phyloP scores from a whole-genome alignment of 2,888 invertebrate genomes.

The Temnothorax ravouxi region DNA sequence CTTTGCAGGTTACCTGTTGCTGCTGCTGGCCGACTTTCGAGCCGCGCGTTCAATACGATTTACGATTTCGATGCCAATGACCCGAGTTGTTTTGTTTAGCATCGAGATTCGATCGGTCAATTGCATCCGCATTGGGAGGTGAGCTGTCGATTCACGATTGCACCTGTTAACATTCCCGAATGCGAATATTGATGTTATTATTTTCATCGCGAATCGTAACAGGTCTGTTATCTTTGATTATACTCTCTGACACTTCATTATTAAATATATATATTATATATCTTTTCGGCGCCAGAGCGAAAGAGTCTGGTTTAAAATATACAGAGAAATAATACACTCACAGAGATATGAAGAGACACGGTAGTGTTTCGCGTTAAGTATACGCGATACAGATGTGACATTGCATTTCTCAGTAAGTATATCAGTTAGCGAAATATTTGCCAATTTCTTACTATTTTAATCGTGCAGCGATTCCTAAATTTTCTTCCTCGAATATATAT shows the following conservation, averaged over 20 bases:
- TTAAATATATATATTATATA: background rate
- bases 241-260: background rate
- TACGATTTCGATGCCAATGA: conserved; percentile 36
- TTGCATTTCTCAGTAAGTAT: background rate
- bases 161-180: conserved; percentile 20
- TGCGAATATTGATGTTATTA: background rate
- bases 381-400: no score
- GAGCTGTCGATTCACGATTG: conserved; percentile 14
- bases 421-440: background rate
- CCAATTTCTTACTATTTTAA: background rate
- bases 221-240: conserved; percentile 14
- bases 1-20: background rate
- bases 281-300: background rate
- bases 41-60: conserved; percentile 13
- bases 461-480: background rate
- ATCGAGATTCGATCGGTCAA: conserved; percentile 22
- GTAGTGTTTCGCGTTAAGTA: background rate
- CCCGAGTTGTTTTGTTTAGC: conserved; percentile 38
- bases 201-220: conserved; percentile 10
- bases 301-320: background rate
- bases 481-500: background rate
- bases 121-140: background rate
- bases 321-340: background rate
- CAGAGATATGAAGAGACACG: no score
- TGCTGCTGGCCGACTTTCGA: conserved; percentile 19